Conservation (phyloP, 2,113 vertebrate species). For the Asarcornis scutulata region DNA sequence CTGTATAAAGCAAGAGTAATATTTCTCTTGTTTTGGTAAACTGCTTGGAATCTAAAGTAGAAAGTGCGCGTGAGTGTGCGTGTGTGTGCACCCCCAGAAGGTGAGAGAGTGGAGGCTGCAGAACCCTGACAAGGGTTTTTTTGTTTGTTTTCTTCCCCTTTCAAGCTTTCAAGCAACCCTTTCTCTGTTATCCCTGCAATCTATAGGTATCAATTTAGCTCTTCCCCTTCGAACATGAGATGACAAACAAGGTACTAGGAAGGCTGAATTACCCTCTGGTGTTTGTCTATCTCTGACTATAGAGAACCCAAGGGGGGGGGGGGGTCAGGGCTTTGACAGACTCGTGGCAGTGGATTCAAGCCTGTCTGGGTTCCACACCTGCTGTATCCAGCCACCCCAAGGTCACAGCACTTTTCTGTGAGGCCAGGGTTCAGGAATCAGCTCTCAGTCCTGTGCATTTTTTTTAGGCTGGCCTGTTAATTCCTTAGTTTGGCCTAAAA, state of each 20-base stretch:
- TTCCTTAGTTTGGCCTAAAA: background rate
- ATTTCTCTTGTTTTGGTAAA: background rate
- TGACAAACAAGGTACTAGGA: background rate
- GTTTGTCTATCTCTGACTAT: background rate
- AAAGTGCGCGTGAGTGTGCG: background rate
- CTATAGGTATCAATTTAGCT: background rate
- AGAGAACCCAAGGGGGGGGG: background rate
- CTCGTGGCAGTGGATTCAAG: background rate
- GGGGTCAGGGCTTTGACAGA: background rate
- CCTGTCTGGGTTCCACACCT: background rate
- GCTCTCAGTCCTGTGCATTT: background rate
- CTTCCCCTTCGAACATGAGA: background rate
- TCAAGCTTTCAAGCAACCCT: background rate
- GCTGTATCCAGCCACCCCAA: background rate
- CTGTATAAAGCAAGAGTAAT: background rate
- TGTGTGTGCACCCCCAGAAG: background rate
- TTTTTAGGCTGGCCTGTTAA: background rate
- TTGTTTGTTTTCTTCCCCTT: background rate
- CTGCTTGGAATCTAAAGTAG: background rate
- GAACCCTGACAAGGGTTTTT: background rate
- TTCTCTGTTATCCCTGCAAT: background rate
- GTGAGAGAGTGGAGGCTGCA: background rate
- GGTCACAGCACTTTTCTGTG: background rate
- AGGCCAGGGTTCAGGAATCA: background rate
- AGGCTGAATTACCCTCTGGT: background rate